Conservation (phyloP, 2,797 vertebrate species). For the Scyliorhinus canicula region DNA sequence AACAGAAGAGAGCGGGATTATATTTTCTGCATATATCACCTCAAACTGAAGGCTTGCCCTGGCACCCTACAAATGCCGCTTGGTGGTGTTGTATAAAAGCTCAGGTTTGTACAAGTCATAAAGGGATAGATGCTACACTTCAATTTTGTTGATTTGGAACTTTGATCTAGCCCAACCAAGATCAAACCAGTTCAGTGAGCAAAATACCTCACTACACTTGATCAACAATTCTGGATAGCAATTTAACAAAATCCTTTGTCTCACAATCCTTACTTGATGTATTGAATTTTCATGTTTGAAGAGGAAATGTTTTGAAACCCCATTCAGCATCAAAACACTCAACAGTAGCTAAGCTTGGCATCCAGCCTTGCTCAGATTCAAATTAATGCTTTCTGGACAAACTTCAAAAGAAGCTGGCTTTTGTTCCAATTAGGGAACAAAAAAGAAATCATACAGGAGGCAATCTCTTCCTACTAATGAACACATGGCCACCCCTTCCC, state of each 20-base stretch:
- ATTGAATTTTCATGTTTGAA: not conserved
- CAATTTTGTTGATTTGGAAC: not conserved
- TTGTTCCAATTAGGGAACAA: not conserved
- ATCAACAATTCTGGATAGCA: not conserved
- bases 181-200: not conserved
- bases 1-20: not conserved
- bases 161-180: not conserved
- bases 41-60: not conserved
- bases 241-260: not conserved
- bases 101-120: not conserved
- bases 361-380: not conserved
- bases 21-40: not conserved
- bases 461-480: not conserved
- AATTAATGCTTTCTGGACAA: not conserved
- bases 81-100: not conserved
- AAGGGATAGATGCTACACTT: not conserved
- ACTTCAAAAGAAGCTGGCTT: constrained; percentile 3
- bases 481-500: not conserved
- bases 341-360: not conserved
- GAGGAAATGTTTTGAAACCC: not conserved
- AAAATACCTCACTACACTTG: not conserved
- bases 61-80: not conserved
- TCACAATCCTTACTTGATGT: not conserved
- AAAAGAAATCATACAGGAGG: not conserved
- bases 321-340: constrained; percentile 3